Base-by-base conservation (phyloP, 2,113 vertebrate genomes). In the Danionella cerebrum region DNA sequence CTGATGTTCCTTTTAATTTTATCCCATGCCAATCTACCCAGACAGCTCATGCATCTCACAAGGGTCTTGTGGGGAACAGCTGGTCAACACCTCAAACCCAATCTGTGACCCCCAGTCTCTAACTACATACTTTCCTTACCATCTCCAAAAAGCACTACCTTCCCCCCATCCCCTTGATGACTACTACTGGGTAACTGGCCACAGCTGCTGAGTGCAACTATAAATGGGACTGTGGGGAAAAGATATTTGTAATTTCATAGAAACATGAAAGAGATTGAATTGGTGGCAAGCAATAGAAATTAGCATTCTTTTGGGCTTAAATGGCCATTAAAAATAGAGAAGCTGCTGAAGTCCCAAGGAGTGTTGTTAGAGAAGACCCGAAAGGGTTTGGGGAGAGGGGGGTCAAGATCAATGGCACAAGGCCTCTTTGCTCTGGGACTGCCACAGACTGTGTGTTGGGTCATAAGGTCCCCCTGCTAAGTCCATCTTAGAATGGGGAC, bases 101-200 rank as follows among this genome's bases (percentile, higher is more conserved):
- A 14, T 41, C 18, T 24, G 21, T 27, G 24, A 35, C 29, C 38
- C 33, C 13, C 36, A 13, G 16, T 27, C 41, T 6, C 51, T n/a
- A 45, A 36, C 54, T 74, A 57, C 52, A 57, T 12, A 27, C 29
- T 79, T 86, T 85, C 83, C 81, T 84, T 76, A 69, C 51, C 70
- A 64, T 76, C 12, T 74, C 70, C 73, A 36, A 76, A 78, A 78
- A 78, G 69, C 12, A n/a, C n/a, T n/a, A n/a, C n/a, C n/a, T n/a
- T n/a, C 65, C 67, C 70, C 74, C 76, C 51, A 16, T 18, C 33
- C 35, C 33, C 47, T 50, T 41, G 22, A 29, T 7, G 74, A 74
- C 77, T 89, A 87, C 85, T 85, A 87, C 84, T 76, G 63, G 38
- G 38, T 90, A 87, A 90, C 88, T 77, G 79, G 83, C 80, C 81